Evolutionary conservation across 2,113 vertebrate species (phyloP), one percentile per base, ranked within the genome.

Genomic region (Ranitomeya variabilis): DNA sequence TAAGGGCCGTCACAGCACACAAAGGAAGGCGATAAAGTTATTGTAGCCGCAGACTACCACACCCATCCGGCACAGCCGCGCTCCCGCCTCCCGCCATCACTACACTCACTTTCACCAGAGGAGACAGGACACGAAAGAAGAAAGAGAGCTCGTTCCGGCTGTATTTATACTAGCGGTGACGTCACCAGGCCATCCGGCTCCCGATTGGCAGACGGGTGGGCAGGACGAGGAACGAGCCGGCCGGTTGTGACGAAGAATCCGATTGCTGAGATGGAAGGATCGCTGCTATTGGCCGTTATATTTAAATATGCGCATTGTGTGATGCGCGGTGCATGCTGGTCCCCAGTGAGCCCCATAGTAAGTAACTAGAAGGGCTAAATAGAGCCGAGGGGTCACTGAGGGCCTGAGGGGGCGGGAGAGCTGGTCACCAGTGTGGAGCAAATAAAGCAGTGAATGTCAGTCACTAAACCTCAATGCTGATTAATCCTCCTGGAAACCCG

Each of bases 61-160:
- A 31, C 26, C 26, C 26, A 31, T 31, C 26, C 26, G 26, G 26
- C n/a, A 21, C 45, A 6, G 16, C 45, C 3, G 4, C 11, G 14
- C 23, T 55, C 18, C 69, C 26, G 26, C 2, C 15, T 0, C 54
- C 84, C 60, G 15, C 11, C 26, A 31, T 31, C 26, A 31, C 26
- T 31, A 31, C 69, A 4, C 85, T 51, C 74, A 52, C 73, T 69
- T 31, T 57, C 77, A 55, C 86, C 7, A 52, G 7, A 21, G 26
- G 62, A 55, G 52, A 59, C 64, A 37, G 64, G n/a, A 81, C 51
- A 31, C 26, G 18, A 60, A 67, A 87, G 78, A 82, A 82, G 79
- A 87, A 57, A 60, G 79, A 57, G 12, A 19, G 7, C 12, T 79
- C 18, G 86, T n/a, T 4, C 66, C 0, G 54, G 7, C 4, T 1